Evolutionary conservation across 2,113 vertebrate genomes (phyloP).

Genomic region (Limnothrissa miodon): DNA sequence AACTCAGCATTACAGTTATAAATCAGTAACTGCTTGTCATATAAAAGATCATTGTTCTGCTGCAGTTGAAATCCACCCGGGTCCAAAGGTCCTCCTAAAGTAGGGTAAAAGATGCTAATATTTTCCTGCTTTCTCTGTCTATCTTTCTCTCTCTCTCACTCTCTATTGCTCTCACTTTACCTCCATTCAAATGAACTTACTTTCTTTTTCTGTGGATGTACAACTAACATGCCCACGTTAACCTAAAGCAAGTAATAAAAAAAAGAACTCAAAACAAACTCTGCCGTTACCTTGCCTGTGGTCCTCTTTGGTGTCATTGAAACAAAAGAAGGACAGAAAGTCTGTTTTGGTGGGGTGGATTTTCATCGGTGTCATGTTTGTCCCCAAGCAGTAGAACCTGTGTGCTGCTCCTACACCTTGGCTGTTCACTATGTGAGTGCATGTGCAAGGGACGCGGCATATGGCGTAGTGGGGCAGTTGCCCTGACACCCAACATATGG

Average conservation of each 20-base stretch:
- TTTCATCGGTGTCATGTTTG: not conserved
- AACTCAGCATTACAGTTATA: not conserved
- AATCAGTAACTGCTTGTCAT: constrained; percentile 26
- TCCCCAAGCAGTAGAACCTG: not conserved
- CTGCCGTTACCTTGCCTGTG: constrained; percentile 33
- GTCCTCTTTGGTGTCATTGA: constrained; percentile 30
- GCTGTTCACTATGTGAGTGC: not conserved
- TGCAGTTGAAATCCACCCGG: not conserved
- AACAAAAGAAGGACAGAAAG: constrained; percentile 38
- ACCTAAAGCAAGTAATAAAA: not conserved
- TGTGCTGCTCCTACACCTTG: not conserved
- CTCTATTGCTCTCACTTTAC: not conserved
- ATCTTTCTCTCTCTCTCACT: not conserved
- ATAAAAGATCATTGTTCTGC: not conserved
- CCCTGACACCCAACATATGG: constrained; percentile 46
- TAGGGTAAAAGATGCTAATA: not conserved
- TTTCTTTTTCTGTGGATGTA: not conserved
- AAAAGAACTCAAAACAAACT: constrained; percentile 1
- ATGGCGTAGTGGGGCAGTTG: constrained; percentile 18
- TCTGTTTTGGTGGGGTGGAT: not conserved
- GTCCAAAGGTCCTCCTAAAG: not conserved
- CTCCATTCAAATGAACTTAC: not conserved
- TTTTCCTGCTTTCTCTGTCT: not conserved
- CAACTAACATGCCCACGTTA: not conserved
- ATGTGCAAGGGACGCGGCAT: constrained; percentile 38